phyloP scores from a whole-genome alignment of 2,797 vertebrate species.

The Emydoidea blandingii region DNA sequence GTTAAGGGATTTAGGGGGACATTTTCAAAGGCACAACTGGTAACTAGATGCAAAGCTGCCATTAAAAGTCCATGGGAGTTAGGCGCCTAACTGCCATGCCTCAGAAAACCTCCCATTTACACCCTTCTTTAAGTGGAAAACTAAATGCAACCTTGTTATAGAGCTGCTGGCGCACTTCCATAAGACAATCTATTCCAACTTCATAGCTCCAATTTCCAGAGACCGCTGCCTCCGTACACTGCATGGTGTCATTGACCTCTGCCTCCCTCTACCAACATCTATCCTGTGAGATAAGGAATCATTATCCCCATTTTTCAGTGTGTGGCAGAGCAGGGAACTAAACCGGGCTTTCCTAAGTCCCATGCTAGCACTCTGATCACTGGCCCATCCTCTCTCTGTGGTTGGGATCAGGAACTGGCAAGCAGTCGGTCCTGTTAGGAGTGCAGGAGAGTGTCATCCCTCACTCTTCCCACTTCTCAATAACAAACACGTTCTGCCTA shows the following conservation, averaged over 20 bases:
- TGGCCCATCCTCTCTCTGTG: accelerated
- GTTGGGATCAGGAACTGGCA: background rate
- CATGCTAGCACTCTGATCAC: background rate
- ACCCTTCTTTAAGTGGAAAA: background rate
- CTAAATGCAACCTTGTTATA: background rate
- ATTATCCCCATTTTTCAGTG: accelerated
- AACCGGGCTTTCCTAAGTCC: background rate
- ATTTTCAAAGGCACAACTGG: background rate
- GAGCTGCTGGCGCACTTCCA: background rate
- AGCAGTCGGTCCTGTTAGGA: accelerated
- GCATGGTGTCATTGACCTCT: background rate
- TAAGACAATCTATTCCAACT: background rate
- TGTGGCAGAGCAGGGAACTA: background rate
- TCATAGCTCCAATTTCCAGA: accelerated
- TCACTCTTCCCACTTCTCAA: background rate
- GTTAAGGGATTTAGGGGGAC: background rate
- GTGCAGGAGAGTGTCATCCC: background rate
- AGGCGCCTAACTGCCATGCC: background rate
- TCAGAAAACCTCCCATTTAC: background rate
- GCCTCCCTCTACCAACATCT: too few relatives aligned
- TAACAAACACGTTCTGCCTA: background rate
- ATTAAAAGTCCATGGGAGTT: background rate
- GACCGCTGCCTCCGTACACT: accelerated
- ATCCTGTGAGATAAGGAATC: background rate
- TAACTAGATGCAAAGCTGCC: background rate